phyloP scores from a whole-genome alignment of 2,888 invertebrate species.

The Amiota communis region DNA sequence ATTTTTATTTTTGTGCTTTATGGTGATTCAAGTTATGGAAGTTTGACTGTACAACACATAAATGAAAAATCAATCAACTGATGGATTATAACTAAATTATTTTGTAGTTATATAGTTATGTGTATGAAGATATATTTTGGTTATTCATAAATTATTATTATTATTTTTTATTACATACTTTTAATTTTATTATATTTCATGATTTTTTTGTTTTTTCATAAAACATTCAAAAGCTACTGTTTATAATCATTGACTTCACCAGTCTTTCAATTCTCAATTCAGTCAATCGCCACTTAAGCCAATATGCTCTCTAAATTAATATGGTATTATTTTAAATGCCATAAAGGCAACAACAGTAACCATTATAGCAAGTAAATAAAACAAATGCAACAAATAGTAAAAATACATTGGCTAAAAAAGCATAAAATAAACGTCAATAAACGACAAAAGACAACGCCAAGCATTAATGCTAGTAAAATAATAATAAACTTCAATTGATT shows the following conservation, averaged over 20 bases:
- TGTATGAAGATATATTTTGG: no score
- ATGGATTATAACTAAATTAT: no score
- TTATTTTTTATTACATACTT: no score
- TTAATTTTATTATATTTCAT: no score
- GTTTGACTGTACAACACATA: no score
- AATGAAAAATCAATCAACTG: no score
- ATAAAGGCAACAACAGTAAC: slow-evolving; percentile 13
- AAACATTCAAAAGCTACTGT: slow-evolving; percentile 62
- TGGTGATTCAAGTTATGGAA: no score
- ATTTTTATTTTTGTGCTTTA: no score
- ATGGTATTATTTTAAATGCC: slow-evolving; percentile 27
- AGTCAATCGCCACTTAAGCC: slow-evolving; percentile 13
- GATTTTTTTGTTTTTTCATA: neutral
- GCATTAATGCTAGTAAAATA: slow-evolving; percentile 32
- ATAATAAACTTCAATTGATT: slow-evolving; percentile 66
- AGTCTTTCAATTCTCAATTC: slow-evolving; percentile 1
- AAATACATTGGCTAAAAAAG: neutral
- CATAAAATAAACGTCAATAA: slow-evolving; percentile 15
- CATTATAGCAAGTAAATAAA: neutral
- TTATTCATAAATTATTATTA: no score
- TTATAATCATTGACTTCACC: slow-evolving; percentile 56
- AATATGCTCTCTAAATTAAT: slow-evolving; percentile 27
- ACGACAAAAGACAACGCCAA: slow-evolving; percentile 2
- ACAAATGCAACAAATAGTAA: neutral
- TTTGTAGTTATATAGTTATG: no score